Base-by-base conservation (phyloP, 2,113 vertebrate genomes). In the Poeciliopsis retropinna region DNA sequence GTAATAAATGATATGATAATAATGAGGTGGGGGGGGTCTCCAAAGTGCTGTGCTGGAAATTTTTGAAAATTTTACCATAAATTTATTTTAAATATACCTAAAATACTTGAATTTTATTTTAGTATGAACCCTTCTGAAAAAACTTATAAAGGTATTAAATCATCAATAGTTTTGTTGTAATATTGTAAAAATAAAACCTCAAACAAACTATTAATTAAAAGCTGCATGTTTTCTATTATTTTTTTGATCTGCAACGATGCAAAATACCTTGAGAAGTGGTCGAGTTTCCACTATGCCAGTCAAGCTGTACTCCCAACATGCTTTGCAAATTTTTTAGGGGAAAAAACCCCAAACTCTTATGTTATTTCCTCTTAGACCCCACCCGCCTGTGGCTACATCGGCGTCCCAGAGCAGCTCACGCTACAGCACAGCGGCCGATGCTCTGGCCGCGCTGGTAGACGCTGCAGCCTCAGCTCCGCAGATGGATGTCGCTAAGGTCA, bases 341-440 rank as follows among this genome's bases (percentile, higher is more conserved):
- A 60, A 2, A 37, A 34, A 64, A 67, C 29, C 60, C 25, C 31
- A 34, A 34, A 1, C 34, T 37, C 9, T 12, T 2, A 64, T 31
- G 67, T 31, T 22, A 63, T 63, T 69, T 72, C 93, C 32, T 64
- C 34, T n/a, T 28, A 97, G 93, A 87, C 92, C 93, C 3, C 88
- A 90, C 51, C 65, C 91, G 65, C 69, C 91, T 88, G 94, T 95
- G 90, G 92, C 60, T 5, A 82, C 86, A 10, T 54, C 31, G 91
- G 93, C 81, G 34, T 91, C 82, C 90, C 97, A 97, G 88, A 95
- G 95, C 15, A 92, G 94, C 64, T 95, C 96, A 70, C 97, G 97
- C 66, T 98, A 97, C 94, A 97, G 92, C 83, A 99, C 97, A 0
- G 98, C 98, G 64, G 97, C 97, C 5, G 97, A 98, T 4, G 97